These are phyloP conservation scores for Apodemia duryi DNA, from an alignment of 2,888 invertebrate species.

Conservation along the genomic window DNA sequence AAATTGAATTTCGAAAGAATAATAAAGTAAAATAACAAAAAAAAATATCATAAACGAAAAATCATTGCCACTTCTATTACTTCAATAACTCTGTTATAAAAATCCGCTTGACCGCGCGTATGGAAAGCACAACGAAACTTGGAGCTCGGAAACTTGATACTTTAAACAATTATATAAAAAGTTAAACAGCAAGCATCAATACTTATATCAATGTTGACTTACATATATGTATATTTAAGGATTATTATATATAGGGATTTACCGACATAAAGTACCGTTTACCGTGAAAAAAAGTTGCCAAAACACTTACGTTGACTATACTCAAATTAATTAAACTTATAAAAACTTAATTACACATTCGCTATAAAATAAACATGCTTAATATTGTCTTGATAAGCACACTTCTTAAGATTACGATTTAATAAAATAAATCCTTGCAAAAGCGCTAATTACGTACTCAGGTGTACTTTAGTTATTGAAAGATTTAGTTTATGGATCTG, in stretches of 20 bases:
- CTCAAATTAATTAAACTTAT: too few relatives aligned
- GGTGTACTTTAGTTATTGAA: too few relatives aligned
- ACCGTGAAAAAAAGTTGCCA: too few relatives aligned
- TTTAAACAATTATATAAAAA: constrained; percentile 49
- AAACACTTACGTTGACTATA: too few relatives aligned
- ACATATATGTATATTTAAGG: not conserved
- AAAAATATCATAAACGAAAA: constrained; percentile 16
- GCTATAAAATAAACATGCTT: too few relatives aligned
- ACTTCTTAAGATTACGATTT: too few relatives aligned
- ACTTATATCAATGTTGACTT: constrained; percentile 25
- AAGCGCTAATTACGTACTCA: too few relatives aligned
- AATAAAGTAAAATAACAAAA: not conserved
- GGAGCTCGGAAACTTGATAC: constrained; percentile 63
- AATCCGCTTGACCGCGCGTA: constrained; percentile 79
- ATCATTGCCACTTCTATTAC: constrained; percentile 40
- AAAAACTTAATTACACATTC: too few relatives aligned
- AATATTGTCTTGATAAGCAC: too few relatives aligned
- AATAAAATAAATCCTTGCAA: too few relatives aligned
- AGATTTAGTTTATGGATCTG: too few relatives aligned
- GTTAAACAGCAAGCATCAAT: constrained; percentile 32
- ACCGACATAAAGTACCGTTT: not conserved
- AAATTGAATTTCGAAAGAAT: not conserved
- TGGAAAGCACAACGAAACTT: constrained; percentile 60
- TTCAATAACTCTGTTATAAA: constrained; percentile 56
- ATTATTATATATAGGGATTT: not conserved